phyloP scores from a whole-genome alignment of 2,797 vertebrate species.

The Zalophus californianus region DNA sequence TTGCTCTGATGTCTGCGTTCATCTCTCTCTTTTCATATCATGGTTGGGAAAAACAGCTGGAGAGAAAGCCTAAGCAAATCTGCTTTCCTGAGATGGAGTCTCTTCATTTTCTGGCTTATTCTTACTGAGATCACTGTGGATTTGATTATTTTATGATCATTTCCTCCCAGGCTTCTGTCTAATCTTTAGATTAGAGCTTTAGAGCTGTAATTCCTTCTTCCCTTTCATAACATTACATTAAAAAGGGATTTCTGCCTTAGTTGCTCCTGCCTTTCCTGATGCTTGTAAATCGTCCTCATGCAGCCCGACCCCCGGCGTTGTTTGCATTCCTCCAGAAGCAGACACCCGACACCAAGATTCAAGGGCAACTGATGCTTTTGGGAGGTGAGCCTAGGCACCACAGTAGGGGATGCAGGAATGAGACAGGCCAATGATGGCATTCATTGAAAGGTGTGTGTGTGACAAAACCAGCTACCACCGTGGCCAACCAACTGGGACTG shows the following conservation, averaged over 20 bases:
- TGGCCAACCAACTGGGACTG: neutral
- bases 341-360: neutral
- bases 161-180: slow-evolving; percentile 66
- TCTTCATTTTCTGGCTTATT: slow-evolving; percentile 69
- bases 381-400: neutral
- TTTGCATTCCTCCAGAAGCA: neutral
- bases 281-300: neutral
- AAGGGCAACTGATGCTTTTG: neutral
- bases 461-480: neutral
- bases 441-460: neutral
- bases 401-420: neutral
- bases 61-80: slow-evolving; percentile 68
- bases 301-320: neutral
- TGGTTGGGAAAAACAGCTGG: neutral
- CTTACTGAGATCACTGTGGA: slow-evolving; percentile 64
- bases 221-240: slow-evolving; percentile 75
- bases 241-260: slow-evolving; percentile 62
- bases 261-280: neutral
- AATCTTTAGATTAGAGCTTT: slow-evolving; percentile 75
- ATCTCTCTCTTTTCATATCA: neutral
- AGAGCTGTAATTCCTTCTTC: slow-evolving; percentile 69
- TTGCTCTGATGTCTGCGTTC: neutral
- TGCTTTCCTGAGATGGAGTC: slow-evolving; percentile 56
- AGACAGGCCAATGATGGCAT: neutral
- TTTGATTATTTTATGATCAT: slow-evolving; percentile 77